These are phyloP conservation scores for Melanostigma gelatinosum DNA, from an alignment of 2,113 vertebrate genomes.

Conservation along the genomic window DNA sequence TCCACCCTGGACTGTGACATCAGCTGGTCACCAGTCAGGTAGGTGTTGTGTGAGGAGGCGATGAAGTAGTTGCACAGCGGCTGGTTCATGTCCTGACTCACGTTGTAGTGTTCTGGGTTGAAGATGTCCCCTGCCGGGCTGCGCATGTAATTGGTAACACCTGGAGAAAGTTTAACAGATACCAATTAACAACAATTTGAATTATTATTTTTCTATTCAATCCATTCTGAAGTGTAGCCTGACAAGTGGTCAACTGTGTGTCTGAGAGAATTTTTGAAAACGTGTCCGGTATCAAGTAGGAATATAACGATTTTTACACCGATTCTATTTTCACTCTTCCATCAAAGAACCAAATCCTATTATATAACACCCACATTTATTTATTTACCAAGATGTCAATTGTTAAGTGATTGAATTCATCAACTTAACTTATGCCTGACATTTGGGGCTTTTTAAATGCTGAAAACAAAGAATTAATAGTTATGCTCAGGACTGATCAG, in stretches of 20 bases:
- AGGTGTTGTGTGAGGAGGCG: slow-evolving; percentile 98
- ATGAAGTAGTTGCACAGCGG: slow-evolving; percentile 96
- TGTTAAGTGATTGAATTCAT: neutral
- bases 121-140: slow-evolving; percentile 96
- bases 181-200: neutral
- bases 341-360: neutral
- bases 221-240: neutral
- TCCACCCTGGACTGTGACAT: slow-evolving; percentile 97
- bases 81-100: slow-evolving; percentile 93
- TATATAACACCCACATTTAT: neutral
- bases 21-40: slow-evolving; percentile 98
- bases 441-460: too few species aligned
- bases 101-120: slow-evolving; percentile 89
- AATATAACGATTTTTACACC: neutral
- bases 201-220: neutral
- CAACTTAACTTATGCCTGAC: neutral
- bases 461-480: neutral
- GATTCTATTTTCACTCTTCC: neutral
- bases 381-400: neutral
- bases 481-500: too few species aligned
- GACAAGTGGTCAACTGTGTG: neutral
- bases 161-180: slow-evolving; percentile 69
- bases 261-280: neutral
- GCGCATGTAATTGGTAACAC: slow-evolving; percentile 95
- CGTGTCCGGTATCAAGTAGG: neutral